Conservation (phyloP, 2,113 vertebrate species). For the Pteropus alecto region DNA sequence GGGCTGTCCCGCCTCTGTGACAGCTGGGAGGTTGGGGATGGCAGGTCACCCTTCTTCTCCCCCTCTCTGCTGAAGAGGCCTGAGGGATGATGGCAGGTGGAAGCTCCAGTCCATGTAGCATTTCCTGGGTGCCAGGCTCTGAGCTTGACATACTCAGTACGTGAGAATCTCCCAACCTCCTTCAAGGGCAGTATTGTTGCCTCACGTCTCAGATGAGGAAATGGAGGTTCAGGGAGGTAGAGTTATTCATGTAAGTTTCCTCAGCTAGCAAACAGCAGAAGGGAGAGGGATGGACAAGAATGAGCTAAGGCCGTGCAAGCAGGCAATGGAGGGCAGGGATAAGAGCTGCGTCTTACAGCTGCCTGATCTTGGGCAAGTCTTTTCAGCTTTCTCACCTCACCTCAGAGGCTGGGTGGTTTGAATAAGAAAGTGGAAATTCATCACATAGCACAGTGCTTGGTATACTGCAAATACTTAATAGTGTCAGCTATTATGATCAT, state of each 20-base stretch:
- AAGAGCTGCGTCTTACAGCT: neutral
- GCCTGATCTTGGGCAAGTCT: neutral
- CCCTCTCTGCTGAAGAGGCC: neutral
- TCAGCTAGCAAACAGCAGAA: neutral
- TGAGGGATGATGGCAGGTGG: neutral
- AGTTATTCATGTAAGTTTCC: rapidly evolving
- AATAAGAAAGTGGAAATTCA: neutral
- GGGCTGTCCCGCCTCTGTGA: constrained; percentile 29
- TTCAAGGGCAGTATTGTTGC: neutral
- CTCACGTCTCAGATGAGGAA: neutral
- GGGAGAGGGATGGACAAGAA: neutral
- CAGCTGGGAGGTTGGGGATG: constrained; percentile 25
- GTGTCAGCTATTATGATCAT: neutral
- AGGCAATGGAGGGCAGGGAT: neutral
- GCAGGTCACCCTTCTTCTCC: neutral
- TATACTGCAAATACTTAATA: neutral
- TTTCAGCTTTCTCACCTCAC: neutral
- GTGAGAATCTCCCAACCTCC: neutral
- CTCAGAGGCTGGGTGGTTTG: neutral
- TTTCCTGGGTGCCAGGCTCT: neutral
- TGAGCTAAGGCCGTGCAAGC: neutral
- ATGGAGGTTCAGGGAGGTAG: neutral
- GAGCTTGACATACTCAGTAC: too few species aligned
- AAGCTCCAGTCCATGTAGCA: neutral
- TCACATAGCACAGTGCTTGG: neutral